phyloP scores from a whole-genome alignment of 2,797 vertebrate species.

The Spea hammondii region DNA sequence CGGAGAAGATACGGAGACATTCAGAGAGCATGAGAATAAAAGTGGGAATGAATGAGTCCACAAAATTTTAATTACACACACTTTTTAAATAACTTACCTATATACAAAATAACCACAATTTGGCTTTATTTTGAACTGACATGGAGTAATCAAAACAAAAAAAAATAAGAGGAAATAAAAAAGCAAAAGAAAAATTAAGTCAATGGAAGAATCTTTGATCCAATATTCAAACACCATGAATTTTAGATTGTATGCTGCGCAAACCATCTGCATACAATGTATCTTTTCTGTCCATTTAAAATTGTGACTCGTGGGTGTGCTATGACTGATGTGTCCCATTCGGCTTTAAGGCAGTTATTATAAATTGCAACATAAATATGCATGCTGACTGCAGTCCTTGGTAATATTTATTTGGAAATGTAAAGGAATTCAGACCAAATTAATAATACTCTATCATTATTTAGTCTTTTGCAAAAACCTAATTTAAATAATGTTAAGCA shows the following conservation, averaged over 20 bases:
- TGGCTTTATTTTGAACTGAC: too few relatives aligned
- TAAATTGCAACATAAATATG: constrained; percentile 28
- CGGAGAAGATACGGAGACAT: too few relatives aligned
- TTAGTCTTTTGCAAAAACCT: constrained; percentile 1
- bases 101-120: too few relatives aligned
- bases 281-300: constrained; percentile 11
- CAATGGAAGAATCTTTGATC: too few relatives aligned
- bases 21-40: too few relatives aligned
- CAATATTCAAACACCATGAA: not conserved
- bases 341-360: constrained; percentile 11
- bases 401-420: not conserved
- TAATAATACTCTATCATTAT: not conserved
- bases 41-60: too few relatives aligned
- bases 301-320: not conserved
- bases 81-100: too few relatives aligned
- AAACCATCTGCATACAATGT: not conserved
- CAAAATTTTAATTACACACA: too few relatives aligned
- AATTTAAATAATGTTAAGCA: constrained; percentile 23
- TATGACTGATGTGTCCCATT: constrained; percentile 14
- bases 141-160: too few relatives aligned
- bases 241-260: constrained; percentile 1
- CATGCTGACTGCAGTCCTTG: not conserved
- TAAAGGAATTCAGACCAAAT: not conserved
- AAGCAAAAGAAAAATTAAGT: too few relatives aligned
- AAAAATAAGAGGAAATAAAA: too few relatives aligned